A percentile compares a stretch with the other conserved stretches of the same genome.
Conservation (phyloP, 2,888 invertebrate genomes). For the Linhomoeus sp. region DNA sequence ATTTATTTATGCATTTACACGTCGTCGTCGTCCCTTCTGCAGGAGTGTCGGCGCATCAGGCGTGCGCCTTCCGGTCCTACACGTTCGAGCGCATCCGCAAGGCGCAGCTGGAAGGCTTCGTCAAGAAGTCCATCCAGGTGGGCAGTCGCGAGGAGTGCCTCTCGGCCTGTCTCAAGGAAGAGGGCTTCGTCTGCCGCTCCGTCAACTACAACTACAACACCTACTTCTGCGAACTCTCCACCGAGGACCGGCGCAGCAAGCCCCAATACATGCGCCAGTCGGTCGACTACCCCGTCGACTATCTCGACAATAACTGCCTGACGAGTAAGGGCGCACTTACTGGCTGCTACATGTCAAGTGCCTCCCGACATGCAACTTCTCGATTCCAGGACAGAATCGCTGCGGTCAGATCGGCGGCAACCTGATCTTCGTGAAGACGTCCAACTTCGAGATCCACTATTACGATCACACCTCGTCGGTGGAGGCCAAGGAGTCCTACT, state of each 20-base stretch:
- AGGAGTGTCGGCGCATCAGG: slow-evolving; percentile 23
- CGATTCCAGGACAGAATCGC: slow-evolving; percentile 21
- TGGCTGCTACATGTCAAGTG: neutral
- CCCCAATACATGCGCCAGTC: slow-evolving; percentile 33
- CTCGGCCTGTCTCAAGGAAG: slow-evolving; percentile 34
- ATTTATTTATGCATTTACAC: too few species aligned
- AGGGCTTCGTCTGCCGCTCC: slow-evolving; percentile 35
- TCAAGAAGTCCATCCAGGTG: slow-evolving; percentile 31
- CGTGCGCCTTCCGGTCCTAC: slow-evolving; percentile 27
- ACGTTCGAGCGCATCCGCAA: slow-evolving; percentile 36
- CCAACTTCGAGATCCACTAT: slow-evolving; percentile 26
- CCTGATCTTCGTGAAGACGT: slow-evolving; percentile 26
- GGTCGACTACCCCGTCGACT: slow-evolving; percentile 32
- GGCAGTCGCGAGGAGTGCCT: slow-evolving; percentile 33
- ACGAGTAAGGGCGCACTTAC: slow-evolving; percentile 26
- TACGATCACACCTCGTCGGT: slow-evolving; percentile 26
- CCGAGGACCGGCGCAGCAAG: slow-evolving; percentile 35
- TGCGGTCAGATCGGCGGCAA: slow-evolving; percentile 27
- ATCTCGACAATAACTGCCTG: slow-evolving; percentile 39
- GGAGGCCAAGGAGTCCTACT: slow-evolving; percentile 26
- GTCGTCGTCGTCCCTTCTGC: too few species aligned
- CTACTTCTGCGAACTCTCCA: slow-evolving; percentile 32
- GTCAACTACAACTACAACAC: slow-evolving; percentile 35
- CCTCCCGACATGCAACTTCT: neutral
- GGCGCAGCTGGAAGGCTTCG: slow-evolving; percentile 33